phyloP scores from a whole-genome alignment of 2,113 vertebrate species.

The Vicugna pacos region DNA sequence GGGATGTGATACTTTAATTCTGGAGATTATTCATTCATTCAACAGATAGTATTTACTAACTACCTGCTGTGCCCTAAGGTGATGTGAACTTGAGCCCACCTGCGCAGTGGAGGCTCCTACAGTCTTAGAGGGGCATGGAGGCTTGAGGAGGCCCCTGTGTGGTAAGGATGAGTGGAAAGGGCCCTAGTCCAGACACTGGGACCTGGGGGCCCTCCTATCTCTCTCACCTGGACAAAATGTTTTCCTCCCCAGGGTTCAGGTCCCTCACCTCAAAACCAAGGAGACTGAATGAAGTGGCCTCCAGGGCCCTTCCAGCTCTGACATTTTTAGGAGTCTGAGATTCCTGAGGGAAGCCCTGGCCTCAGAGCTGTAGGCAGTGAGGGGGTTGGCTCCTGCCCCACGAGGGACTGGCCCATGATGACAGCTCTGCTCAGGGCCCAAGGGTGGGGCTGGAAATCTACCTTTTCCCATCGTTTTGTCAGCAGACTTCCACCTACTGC shows the following conservation, averaged over 20 bases:
- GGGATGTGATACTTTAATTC: neutral
- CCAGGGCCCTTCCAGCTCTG: neutral
- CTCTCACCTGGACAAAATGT: neutral
- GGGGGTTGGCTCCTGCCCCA: neutral
- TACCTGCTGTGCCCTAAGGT: neutral
- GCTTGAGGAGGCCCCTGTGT: too few relatives aligned
- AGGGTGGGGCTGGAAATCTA: neutral
- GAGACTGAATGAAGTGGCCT: neutral
- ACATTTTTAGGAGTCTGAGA: neutral
- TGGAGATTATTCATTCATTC: neutral
- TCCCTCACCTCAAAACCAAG: neutral
- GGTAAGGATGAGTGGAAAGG: neutral
- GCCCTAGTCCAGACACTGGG: neutral
- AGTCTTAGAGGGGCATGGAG: neutral
- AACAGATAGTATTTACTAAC: neutral
- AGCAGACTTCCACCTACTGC: neutral
- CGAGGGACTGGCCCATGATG: accelerated
- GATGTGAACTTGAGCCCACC: neutral
- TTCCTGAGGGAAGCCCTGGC: neutral
- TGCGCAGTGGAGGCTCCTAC: neutral
- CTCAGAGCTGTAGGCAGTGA: neutral
- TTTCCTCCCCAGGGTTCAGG: neutral
- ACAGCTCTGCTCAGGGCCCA: neutral
- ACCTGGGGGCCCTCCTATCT: neutral
- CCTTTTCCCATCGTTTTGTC: neutral